These are phyloP conservation scores for Celastrina argiolus DNA, from an alignment of 2,888 invertebrate genomes.

Conservation along the genomic window DNA sequence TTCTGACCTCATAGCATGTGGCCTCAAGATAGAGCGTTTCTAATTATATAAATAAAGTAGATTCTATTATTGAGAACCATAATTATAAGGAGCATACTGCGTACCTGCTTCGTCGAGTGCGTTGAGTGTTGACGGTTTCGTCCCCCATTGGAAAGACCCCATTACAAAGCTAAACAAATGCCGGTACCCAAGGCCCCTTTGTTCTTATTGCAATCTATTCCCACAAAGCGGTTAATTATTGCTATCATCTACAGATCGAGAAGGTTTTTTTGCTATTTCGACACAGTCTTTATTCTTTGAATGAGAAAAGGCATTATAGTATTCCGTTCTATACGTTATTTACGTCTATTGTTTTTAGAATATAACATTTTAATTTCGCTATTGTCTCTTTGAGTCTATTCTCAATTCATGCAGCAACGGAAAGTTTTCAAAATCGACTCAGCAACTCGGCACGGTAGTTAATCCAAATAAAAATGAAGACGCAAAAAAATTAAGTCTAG, in stretches of 20 bases:
- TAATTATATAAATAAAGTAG: background rate
- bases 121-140: background rate
- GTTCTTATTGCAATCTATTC: slow-evolving; percentile 64
- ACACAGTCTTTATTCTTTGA: slow-evolving; percentile 43
- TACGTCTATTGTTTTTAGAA: slow-evolving; percentile 30
- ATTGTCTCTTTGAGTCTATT: background rate
- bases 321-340: slow-evolving; percentile 32
- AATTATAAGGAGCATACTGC: background rate
- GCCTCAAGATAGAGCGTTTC: background rate
- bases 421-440: background rate
- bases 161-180: slow-evolving; percentile 50
- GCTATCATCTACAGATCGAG: slow-evolving; percentile 58
- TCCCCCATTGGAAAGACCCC: background rate
- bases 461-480: too few relatives aligned
- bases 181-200: slow-evolving; percentile 57
- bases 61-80: background rate
- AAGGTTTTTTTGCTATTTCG: slow-evolving; percentile 55
- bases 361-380: background rate
- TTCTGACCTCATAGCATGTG: background rate
- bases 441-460: background rate
- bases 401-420: slow-evolving; percentile 1
- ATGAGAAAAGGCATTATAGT: slow-evolving; percentile 35
- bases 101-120: background rate
- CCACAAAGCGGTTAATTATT: slow-evolving; percentile 64
- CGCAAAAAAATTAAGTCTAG: too few relatives aligned